A percentile compares a stretch with the other conserved stretches of the same genome.
Conservation (phyloP, 2,888 invertebrate species). For the Machimus rusticus region DNA sequence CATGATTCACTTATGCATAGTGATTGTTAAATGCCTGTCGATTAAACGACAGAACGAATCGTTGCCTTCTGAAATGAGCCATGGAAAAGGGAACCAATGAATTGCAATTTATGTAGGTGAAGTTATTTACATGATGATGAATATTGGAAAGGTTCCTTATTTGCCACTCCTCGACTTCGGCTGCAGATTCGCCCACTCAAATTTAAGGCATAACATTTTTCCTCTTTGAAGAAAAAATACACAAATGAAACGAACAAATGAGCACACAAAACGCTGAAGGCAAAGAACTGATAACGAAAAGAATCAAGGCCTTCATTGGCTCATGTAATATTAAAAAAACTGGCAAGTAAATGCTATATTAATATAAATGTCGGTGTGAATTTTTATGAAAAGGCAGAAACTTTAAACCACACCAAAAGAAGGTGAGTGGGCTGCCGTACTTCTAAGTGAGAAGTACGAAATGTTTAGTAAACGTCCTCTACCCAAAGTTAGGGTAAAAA, state of each 20-base stretch:
- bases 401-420: background rate
- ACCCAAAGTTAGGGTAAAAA: background rate
- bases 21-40: background rate
- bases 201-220: background rate
- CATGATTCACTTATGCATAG: background rate
- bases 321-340: background rate
- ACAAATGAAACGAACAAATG: background rate
- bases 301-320: background rate
- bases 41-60: background rate
- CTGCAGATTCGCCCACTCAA: background rate
- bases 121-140: background rate
- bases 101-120: background rate
- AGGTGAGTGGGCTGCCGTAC: background rate
- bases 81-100: background rate
- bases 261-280: background rate
- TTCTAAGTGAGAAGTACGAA: background rate
- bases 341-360: background rate
- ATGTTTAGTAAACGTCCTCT: background rate
- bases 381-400: background rate
- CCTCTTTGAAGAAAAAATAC: background rate
- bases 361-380: background rate
- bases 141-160: background rate
- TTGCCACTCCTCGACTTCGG: background rate
- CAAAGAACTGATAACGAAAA: background rate
- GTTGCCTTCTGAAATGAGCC: background rate